These are phyloP conservation scores for Aphyosemion australe DNA, from an alignment of 2,113 vertebrate species.

Conservation along the genomic window DNA sequence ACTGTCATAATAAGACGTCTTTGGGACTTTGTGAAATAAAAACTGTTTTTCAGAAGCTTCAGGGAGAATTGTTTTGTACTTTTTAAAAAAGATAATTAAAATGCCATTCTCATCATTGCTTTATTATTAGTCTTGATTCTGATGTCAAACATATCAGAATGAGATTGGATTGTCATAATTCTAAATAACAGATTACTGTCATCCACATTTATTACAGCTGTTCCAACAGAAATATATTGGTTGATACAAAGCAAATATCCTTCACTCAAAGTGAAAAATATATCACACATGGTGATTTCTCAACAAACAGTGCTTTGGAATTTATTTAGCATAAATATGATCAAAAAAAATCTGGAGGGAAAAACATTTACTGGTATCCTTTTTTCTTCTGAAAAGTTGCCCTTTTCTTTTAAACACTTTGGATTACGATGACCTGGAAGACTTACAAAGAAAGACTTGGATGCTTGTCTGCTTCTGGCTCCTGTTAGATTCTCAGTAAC, in stretches of 20 bases:
- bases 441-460: conserved; percentile 4
- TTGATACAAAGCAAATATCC: background rate
- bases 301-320: background rate
- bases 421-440: conserved; percentile 4
- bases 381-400: background rate
- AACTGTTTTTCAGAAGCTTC: no score
- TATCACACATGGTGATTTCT: background rate
- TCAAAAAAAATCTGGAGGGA: background rate
- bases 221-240: no score
- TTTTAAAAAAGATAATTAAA: no score
- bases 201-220: no score
- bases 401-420: background rate
- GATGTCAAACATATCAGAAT: no score
- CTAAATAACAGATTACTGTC: no score
- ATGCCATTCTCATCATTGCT: no score
- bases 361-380: background rate
- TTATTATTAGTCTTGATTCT: no score
- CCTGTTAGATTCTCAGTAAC: conserved; percentile 37
- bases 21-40: no score
- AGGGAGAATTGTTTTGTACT: no score
- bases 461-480: conserved; percentile 29
- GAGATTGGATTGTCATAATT: no score
- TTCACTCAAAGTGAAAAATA: background rate
- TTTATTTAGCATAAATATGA: background rate
- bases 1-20: no score